These are phyloP conservation scores for Gastracanthus pulcherrimus DNA, from an alignment of 2,888 invertebrate species.

Conservation along the genomic window DNA sequence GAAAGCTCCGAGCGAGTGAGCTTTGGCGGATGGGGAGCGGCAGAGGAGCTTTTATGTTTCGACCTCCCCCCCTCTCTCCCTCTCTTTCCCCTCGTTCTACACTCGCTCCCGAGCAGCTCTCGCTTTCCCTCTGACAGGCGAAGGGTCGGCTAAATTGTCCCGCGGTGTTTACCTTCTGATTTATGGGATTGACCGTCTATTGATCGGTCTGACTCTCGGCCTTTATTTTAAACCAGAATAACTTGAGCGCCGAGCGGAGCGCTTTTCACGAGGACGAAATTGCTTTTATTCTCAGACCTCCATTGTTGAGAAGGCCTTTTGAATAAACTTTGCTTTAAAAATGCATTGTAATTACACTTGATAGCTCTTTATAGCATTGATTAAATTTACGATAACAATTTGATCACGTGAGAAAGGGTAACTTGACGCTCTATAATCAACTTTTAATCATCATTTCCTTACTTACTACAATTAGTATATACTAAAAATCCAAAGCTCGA, in stretches of 20 bases:
- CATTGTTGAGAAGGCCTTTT: slow-evolving; percentile 11
- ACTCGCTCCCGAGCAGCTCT: slow-evolving; percentile 5
- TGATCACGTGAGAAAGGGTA: not conserved
- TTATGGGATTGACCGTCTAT: slow-evolving; percentile 69
- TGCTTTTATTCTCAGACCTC: slow-evolving; percentile 30
- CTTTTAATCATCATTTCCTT: no score
- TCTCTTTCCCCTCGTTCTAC: not conserved
- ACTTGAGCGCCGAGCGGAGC: slow-evolving; percentile 31
- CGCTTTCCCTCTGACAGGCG: slow-evolving; percentile 57
- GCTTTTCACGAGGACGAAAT: slow-evolving; percentile 16
- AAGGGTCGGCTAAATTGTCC: slow-evolving; percentile 68
- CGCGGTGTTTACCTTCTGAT: slow-evolving; percentile 71
- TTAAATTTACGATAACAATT: not conserved
- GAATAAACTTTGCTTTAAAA: slow-evolving; percentile 24
- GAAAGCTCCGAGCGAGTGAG: slow-evolving; percentile 40
- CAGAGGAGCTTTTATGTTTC: slow-evolving; percentile 62
- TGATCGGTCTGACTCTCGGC: slow-evolving; percentile 57
- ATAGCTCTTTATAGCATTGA: not conserved
- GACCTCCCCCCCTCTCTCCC: slow-evolving; percentile 19
- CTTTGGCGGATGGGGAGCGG: slow-evolving; percentile 25
- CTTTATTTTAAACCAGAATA: slow-evolving; percentile 54
- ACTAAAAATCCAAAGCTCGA: no score
- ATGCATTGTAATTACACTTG: slow-evolving; percentile 11
- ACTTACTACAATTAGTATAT: no score
- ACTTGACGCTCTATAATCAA: not conserved